Evolutionary conservation across 2,113 vertebrate species (phyloP), one percentile per base, ranked within the genome.

Genomic region (Prionailurus viverrinus): DNA sequence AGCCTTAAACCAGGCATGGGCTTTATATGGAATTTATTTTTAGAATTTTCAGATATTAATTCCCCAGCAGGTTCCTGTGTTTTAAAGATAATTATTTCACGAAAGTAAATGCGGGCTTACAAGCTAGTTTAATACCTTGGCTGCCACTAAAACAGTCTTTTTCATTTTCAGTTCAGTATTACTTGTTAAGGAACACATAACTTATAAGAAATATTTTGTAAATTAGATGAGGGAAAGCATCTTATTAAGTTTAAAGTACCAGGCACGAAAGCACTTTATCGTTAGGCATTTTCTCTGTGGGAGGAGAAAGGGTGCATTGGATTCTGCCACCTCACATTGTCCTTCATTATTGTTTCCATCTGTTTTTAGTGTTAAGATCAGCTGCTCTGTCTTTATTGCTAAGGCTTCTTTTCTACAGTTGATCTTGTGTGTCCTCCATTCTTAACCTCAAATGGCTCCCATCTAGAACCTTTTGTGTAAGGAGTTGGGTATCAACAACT

Each of bases 351-450:
- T 92, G 33, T 87, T 94, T 81, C 25, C 48, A 74, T 61, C 16
- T 84, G 23, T 78, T 87, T 41, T 84, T 82, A 58, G 27, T 58
- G 9, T 93, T 94, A 71, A 97, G 7, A 53, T 91, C 61, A 92
- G 29, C 51, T 91, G 41, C 5, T 91, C 69, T 82, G 2, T 31
- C 29, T 45, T 84, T 65, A 92, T 88, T 55, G 7, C 25, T 31
- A 91, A 96, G 55, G 39, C 29, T 92, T 87, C 19, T 81, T 95
- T 84, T 91, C 25, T 55, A 58, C 15, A 61, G 78, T 78, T 41
- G 73, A 58, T 21, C 4, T 85, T 71, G 55, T 66, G 21, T 61
- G 18, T 41, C 51, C 16, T 51, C n/a, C 29, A 83, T 89, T 82
- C 53, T 95, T 97, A 86, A 95, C 6, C 11, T 85, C 66, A 58